phyloP scores from a whole-genome alignment of 2,797 vertebrate genomes.

The Kryptopterus vitreolus region DNA sequence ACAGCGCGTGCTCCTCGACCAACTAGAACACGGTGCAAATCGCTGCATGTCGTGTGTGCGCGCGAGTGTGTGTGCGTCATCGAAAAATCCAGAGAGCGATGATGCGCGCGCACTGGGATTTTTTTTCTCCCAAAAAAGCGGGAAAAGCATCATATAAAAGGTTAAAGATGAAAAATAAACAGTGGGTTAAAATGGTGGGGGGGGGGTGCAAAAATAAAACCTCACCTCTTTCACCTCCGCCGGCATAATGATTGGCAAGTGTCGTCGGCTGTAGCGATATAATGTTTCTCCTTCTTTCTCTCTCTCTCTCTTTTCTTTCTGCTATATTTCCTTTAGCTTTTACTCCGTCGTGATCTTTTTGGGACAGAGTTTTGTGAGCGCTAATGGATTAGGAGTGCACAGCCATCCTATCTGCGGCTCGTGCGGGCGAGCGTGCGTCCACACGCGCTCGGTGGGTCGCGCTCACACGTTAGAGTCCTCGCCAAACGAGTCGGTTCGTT shows the following conservation, averaged over 20 bases:
- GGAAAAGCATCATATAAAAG: slow-evolving; percentile 3
- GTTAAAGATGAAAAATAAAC: not conserved
- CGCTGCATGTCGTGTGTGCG: not conserved
- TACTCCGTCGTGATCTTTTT: not conserved
- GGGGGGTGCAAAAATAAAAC: slow-evolving; percentile 29
- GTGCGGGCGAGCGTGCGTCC: slow-evolving; percentile 60
- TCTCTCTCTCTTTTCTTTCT: slow-evolving; percentile 45
- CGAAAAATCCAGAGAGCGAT: slow-evolving; percentile 38
- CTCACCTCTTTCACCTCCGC: slow-evolving; percentile 80
- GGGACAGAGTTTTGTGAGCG: slow-evolving; percentile 23
- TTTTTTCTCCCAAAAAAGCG: not conserved
- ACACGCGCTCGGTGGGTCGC: slow-evolving; percentile 65
- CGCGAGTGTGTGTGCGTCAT: not conserved
- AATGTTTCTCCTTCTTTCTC: not conserved
- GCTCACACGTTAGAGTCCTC: slow-evolving; percentile 30
- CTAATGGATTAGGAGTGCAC: slow-evolving; percentile 69
- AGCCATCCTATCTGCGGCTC: slow-evolving; percentile 72
- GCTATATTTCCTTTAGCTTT: slow-evolving; percentile 20
- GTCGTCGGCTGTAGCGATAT: not conserved
- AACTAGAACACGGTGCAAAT: not conserved
- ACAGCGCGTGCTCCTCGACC: not conserved
- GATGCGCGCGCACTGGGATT: slow-evolving; percentile 20
- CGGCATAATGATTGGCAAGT: slow-evolving; percentile 67
- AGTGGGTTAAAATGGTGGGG: not conserved
- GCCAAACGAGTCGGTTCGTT: slow-evolving; percentile 17